Conservation (phyloP, 2,113 vertebrate species). For the Phoxinus phoxinus region DNA sequence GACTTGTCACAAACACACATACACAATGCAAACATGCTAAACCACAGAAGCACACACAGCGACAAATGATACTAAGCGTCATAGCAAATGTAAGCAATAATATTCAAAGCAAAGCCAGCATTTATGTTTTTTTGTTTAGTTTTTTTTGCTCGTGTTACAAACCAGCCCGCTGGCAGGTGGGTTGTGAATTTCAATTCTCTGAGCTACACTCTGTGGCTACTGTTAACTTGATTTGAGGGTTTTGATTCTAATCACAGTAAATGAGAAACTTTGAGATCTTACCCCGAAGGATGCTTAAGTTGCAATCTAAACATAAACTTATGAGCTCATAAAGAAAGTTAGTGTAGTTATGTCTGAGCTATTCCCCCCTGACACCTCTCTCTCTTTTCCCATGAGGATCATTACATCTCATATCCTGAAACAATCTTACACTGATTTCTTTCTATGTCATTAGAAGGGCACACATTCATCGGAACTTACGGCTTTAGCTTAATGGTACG, state of each 20-base stretch:
- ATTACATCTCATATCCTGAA: constrained; percentile 61
- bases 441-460: constrained; percentile 27
- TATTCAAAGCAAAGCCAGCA: constrained; percentile 70
- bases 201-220: constrained; percentile 62
- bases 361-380: constrained; percentile 56
- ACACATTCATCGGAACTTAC: constrained; percentile 46
- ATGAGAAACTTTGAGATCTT: constrained; percentile 68
- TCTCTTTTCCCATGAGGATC: constrained; percentile 52
- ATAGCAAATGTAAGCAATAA: constrained; percentile 63
- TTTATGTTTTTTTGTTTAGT: not conserved
- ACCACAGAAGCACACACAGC: constrained; percentile 71
- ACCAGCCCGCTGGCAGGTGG: constrained; percentile 65
- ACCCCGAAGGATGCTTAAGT: constrained; percentile 66
- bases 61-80: constrained; percentile 58
- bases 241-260: constrained; percentile 75
- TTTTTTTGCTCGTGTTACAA: constrained; percentile 61
- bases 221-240: constrained; percentile 66
- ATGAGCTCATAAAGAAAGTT: constrained; percentile 61
- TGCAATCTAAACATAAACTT: constrained; percentile 63
- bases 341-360: constrained; percentile 51
- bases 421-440: constrained; percentile 38
- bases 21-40: constrained; percentile 77
- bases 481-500: constrained; percentile 36
- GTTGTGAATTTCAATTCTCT: constrained; percentile 65
- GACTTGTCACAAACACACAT: constrained; percentile 73